phyloP scores from a whole-genome alignment of 2,797 vertebrate genomes.

The Sparidentex hasta region DNA sequence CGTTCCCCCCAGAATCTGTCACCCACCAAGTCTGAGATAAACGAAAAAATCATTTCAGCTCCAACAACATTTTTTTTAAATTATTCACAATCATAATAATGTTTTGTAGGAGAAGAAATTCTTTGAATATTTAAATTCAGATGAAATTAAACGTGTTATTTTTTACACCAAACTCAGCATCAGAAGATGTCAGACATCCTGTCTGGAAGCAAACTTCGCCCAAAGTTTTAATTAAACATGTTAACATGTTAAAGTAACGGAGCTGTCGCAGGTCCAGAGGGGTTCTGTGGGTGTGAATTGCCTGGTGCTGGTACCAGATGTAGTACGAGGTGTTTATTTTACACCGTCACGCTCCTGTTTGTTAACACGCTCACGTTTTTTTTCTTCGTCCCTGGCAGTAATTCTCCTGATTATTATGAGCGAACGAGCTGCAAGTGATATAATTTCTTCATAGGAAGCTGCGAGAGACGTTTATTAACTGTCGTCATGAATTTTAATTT shows the following conservation, averaged over 20 bases:
- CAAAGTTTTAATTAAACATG: constrained; percentile 18
- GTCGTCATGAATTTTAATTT: background rate
- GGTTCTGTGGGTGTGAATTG: constrained; percentile 12
- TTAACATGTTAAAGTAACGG: constrained; percentile 28
- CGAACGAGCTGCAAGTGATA: background rate
- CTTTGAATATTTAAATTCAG: too few species aligned
- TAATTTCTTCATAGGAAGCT: background rate
- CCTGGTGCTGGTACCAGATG: constrained; percentile 30
- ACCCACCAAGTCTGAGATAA: too few species aligned
- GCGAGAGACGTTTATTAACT: background rate
- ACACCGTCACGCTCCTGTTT: constrained; percentile 2
- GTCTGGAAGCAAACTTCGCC: background rate
- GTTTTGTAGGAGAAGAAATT: too few species aligned
- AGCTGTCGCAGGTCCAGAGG: constrained; percentile 16
- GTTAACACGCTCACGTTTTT: constrained; percentile 20
- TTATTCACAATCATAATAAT: too few species aligned
- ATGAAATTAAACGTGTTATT: background rate
- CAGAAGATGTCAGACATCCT: background rate
- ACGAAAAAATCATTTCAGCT: too few species aligned
- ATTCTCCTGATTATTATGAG: constrained; percentile 21
- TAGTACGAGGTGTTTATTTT: constrained; percentile 9
- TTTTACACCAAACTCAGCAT: background rate
- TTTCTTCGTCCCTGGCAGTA: constrained; percentile 7
- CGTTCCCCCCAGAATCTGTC: too few species aligned
- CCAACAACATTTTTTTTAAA: too few species aligned